Percentiles rank a stretch among this genome's conserved stretches.
Conservation (phyloP, 2,888 invertebrate species). For the Elmis aenea region DNA sequence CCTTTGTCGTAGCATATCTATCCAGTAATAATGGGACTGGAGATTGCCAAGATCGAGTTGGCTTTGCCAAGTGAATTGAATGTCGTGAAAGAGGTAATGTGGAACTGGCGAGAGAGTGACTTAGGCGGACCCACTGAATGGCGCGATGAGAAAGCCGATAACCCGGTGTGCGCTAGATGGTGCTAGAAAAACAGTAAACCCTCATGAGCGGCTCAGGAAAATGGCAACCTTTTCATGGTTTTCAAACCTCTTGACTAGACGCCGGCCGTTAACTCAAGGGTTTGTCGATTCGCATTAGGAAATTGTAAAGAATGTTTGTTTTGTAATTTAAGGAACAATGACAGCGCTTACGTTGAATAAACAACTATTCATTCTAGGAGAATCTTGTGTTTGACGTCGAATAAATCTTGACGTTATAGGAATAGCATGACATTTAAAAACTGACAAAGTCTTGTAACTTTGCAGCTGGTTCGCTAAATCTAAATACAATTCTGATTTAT, state of each 20-base stretch:
- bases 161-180: conserved; percentile 19
- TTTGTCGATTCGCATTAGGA: conserved; percentile 5
- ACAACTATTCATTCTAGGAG: too few relatives aligned
- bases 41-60: conserved; percentile 33
- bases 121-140: conserved; percentile 19
- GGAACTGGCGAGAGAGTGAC: conserved; percentile 24
- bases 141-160: conserved; percentile 25
- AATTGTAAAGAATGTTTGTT: conserved; percentile 10
- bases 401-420: too few relatives aligned
- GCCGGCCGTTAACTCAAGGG: too few relatives aligned
- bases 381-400: too few relatives aligned
- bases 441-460: too few relatives aligned
- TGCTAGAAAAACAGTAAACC: conserved; percentile 18
- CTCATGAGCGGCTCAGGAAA: conserved; percentile 15
- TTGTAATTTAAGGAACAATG: too few relatives aligned
- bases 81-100: conserved; percentile 30
- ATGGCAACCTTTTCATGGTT: conserved; percentile 16
- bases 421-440: too few relatives aligned
- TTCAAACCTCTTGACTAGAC: conserved; percentile 16
- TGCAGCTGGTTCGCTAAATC: too few relatives aligned
- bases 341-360: too few relatives aligned
- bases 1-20: conserved; percentile 33
- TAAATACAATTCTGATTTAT: too few relatives aligned
- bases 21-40: conserved; percentile 33
- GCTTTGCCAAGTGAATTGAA: conserved; percentile 34